A percentile compares a stretch with the other conserved stretches of the same genome.
Conservation (phyloP, 1,140 invertebrate species). For the Dryas iulia region DNA sequence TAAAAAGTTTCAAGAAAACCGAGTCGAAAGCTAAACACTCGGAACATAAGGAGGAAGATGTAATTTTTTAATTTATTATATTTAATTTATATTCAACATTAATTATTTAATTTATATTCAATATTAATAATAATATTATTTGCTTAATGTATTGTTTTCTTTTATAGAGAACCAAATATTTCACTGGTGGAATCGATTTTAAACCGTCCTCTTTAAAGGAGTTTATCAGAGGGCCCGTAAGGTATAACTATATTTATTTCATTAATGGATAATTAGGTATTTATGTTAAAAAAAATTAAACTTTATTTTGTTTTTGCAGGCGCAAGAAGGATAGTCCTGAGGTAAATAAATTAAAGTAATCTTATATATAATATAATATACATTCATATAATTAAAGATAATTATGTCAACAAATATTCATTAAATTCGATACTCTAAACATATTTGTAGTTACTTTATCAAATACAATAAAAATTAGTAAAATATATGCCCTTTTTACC, state of each 20-base stretch:
- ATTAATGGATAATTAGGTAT: background rate
- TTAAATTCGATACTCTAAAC: no score
- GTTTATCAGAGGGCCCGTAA: slow-evolving; percentile 58
- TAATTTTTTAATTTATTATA: slow-evolving; percentile 25
- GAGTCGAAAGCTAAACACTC: slow-evolving; percentile 21
- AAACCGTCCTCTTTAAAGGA: slow-evolving; percentile 60
- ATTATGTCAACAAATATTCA: no score
- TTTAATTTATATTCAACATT: background rate
- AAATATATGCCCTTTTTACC: no score
- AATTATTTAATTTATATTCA: background rate
- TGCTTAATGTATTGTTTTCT: slow-evolving; percentile 17
- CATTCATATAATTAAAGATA: no score
- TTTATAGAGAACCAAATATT: slow-evolving; percentile 59
- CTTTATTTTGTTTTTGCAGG: slow-evolving; percentile 18
- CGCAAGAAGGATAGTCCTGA: slow-evolving; percentile 28
- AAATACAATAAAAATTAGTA: no score
- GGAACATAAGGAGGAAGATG: slow-evolving; percentile 28
- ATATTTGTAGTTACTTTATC: no score
- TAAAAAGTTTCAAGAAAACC: slow-evolving; percentile 23
- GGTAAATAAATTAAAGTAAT: slow-evolving; percentile 9
- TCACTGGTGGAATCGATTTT: slow-evolving; percentile 51
- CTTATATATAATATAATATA: background rate
- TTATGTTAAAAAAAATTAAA: no score
- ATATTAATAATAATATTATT: background rate
- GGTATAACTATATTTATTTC: slow-evolving; percentile 32